These are phyloP conservation scores for Lingula anatina DNA, from an alignment of 2,888 invertebrate species.

Conservation along the genomic window DNA sequence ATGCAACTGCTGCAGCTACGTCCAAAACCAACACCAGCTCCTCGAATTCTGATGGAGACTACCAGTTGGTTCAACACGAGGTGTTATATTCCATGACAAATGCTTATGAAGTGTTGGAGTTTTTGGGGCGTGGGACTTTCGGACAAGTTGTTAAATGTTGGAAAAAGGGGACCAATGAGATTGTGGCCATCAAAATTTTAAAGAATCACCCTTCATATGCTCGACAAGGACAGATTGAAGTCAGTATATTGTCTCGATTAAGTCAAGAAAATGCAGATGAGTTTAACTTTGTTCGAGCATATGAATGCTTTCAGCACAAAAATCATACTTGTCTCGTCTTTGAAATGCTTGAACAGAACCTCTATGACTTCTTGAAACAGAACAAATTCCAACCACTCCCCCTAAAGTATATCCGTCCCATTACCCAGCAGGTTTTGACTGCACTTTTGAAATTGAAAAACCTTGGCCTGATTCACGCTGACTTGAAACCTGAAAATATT, in stretches of 20 bases:
- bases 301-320: constrained; percentile 99
- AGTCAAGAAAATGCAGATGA: constrained; percentile 54
- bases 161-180: constrained; percentile 99
- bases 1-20: constrained; percentile 24
- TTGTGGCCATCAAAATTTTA: constrained; percentile 99
- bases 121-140: constrained; percentile 98
- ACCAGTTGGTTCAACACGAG: constrained; percentile 97
- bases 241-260: constrained; percentile 57
- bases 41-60: constrained; percentile 76
- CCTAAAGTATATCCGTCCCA: constrained; percentile 95
- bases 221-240: constrained; percentile 99
- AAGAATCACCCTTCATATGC: constrained; percentile 99
- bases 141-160: constrained; percentile 99
- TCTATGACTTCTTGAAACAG: constrained; percentile 99
- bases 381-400: constrained; percentile 99
- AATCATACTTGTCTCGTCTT: constrained; percentile 99
- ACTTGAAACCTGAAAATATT: constrained; percentile 99
- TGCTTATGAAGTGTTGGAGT: constrained; percentile 95
- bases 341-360: constrained; percentile 99
- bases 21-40: constrained; percentile 33
- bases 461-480: constrained; percentile 98
- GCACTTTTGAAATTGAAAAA: constrained; percentile 83
- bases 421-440: constrained; percentile 92
- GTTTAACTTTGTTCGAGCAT: constrained; percentile 99
- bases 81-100: constrained; percentile 87